Conservation (phyloP, 2,888 invertebrate species). For the Pachymerium ferrugineum region DNA sequence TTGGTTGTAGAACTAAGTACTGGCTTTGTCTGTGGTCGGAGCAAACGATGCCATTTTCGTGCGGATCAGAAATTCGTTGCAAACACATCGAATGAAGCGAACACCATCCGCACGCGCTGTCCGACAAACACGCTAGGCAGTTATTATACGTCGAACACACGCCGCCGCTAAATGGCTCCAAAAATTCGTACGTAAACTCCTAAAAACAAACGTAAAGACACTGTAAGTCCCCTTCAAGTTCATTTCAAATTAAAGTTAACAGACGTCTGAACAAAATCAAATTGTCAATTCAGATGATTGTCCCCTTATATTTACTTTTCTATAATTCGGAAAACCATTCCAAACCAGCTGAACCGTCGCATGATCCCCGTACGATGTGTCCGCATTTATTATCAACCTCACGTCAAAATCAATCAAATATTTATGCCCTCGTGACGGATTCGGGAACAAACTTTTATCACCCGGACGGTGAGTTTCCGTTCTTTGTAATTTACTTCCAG, state of each 20-base stretch:
- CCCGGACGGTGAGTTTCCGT: constrained; percentile 37
- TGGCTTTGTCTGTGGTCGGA: constrained; percentile 60
- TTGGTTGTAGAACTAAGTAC: constrained; percentile 73
- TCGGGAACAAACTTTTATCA: constrained; percentile 38
- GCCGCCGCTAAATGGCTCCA: constrained; percentile 80
- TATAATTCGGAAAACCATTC: constrained; percentile 30
- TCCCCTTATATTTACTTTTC: constrained; percentile 1
- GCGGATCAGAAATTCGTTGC: constrained; percentile 61
- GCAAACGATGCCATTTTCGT: constrained; percentile 36
- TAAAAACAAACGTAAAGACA: constrained; percentile 40
- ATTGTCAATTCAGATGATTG: neutral
- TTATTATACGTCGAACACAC: constrained; percentile 71
- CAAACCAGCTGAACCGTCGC: constrained; percentile 25
- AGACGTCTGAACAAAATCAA: neutral
- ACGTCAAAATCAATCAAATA: constrained; percentile 39
- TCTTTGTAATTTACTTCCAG: constrained; percentile 29
- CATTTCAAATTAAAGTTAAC: no score
- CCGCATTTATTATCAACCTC: constrained; percentile 32
- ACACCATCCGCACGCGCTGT: constrained; percentile 90
- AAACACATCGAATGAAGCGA: constrained; percentile 67
- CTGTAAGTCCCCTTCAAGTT: no score
- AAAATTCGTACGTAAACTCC: constrained; percentile 78
- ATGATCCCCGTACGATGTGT: neutral
- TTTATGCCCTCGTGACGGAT: constrained; percentile 36
- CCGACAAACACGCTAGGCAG: constrained; percentile 79